Base-by-base conservation (phyloP, 2,113 vertebrate genomes). In the Synchiropus splendidus region DNA sequence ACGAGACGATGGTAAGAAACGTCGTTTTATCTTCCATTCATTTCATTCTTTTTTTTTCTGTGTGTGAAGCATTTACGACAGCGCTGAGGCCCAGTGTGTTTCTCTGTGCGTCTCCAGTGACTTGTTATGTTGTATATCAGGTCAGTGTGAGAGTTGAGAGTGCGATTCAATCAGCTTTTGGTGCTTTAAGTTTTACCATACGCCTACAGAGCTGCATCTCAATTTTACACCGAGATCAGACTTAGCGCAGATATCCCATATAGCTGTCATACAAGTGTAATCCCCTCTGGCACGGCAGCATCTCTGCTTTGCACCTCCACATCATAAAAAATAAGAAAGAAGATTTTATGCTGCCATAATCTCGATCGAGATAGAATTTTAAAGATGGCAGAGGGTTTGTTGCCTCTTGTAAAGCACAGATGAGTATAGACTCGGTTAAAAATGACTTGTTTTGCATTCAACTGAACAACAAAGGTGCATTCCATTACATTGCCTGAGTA, bases 1-100 rank as follows among this genome's bases (percentile, higher is more conserved):
- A 91, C 89, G 94, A 85, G 94, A 98, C 71, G 95, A 99, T 84
- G 94, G 94, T 98, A 88, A 90, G 93, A 78, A 74, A 86, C 75
- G 72, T 54, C 55, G 42, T 80, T 66, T 77, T 74, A 83, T 82
- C 86, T 58, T 85, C 84, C 54, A 45, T 40, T 67, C 70, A 48
- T 68, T 65, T 62, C 59, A 72, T 70, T 55, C 8, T 35, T 21
- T 12, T 34, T 32, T 49, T 63, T 58, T 13, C 14, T 78, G 76
- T 81, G 85, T 78, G 88, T 83, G 83, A 82, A 79, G 85, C 65
- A 56, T 78, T 82, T 67, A 75, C 80, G 77, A 77, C 76, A 82
- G 78, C 67, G 48, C 67, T 59, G 62, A 57, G 58, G 66, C 53
- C 62, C 32, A 61, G 67, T 56, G 71, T 72, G 70, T 70, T 74